phyloP scores from a whole-genome alignment of 1,140 invertebrate genomes.

The Coenobita brevimanus region DNA sequence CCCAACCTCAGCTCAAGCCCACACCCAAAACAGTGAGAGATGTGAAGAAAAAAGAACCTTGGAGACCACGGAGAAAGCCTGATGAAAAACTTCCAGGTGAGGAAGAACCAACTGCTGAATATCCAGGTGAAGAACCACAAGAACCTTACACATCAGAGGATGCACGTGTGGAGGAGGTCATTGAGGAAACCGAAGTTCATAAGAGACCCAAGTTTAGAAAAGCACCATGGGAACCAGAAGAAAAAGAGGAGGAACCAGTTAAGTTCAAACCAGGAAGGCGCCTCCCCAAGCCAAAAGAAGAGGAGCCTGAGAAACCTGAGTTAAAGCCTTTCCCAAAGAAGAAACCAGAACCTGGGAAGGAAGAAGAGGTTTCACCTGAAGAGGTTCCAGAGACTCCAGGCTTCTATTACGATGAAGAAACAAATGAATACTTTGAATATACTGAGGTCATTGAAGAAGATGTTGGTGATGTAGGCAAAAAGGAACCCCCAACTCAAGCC shows the following conservation, averaged over 20 bases:
- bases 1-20: conserved; percentile 4
- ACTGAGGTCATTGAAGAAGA: too few species aligned
- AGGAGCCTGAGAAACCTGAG: not conserved
- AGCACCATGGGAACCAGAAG: not conserved
- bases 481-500: too few species aligned
- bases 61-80: conserved; percentile 25
- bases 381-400: too few species aligned
- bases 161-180: too few species aligned
- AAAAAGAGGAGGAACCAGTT: not conserved
- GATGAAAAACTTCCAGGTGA: not conserved
- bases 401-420: too few species aligned
- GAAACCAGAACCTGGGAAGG: too few species aligned
- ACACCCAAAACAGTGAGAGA: not conserved
- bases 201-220: not conserved
- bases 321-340: too few species aligned
- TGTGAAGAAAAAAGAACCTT: conserved; percentile 12
- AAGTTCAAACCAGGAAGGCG: not conserved
- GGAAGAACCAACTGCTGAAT: conserved; percentile 4
- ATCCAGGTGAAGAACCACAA: not conserved
- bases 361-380: too few species aligned
- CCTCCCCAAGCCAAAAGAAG: not conserved
- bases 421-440: too few species aligned
- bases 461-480: too few species aligned
- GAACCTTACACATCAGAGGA: too few species aligned
- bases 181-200: not conserved